Evolutionary conservation across 2,888 invertebrate genomes (phyloP), one percentile per base, ranked within the genome.

Genomic region (Cataglyphis cursor): DNA sequence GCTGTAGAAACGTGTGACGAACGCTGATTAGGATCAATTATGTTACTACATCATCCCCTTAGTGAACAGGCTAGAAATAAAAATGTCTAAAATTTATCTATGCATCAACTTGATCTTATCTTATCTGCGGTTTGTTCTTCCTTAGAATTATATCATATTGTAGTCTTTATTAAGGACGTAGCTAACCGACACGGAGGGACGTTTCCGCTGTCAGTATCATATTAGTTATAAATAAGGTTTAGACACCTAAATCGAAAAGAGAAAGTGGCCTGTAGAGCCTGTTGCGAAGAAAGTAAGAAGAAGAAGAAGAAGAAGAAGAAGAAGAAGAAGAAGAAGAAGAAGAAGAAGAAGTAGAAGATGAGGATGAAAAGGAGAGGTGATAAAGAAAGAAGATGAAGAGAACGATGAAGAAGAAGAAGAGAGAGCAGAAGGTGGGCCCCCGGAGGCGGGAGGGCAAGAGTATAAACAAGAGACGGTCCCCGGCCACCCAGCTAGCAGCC

Each of bases 401-500:
- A 35, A 84, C 65, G 70, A 66, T 82, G 57, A 70, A 81, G 84
- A 82, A 83, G 88, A 85, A 82, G 86, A 87, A 84, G 86, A 84
- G 86, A 76, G 59, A 75, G 70, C 57, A 65, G 54, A 54, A 66
- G 82, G 78, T 84, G 82, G 84, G 75, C 75, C 65, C 57, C 44
- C 54, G 61, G 76, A 85, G 83, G 84, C 41, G 82, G 84, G 66
- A 51, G 82, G 85, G 85, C 81, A 80, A 82, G 88, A 86, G 87
- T 88, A 87, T 89, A 88, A 90, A 89, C 88, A 88, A 91, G 88
- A 90, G 90, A 91, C 90, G 88, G 90, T 92, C 87, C 86, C 89
- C 91, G 94, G 93, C 94, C 94, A 94, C 94, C 94, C 94, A 94
- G 92, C 91, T 93, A 92, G 93, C 88, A 88, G 89, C 88, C 82